Evolutionary conservation across 2,888 invertebrate genomes (phyloP).

Genomic region (Yponomeuta evonymella): DNA sequence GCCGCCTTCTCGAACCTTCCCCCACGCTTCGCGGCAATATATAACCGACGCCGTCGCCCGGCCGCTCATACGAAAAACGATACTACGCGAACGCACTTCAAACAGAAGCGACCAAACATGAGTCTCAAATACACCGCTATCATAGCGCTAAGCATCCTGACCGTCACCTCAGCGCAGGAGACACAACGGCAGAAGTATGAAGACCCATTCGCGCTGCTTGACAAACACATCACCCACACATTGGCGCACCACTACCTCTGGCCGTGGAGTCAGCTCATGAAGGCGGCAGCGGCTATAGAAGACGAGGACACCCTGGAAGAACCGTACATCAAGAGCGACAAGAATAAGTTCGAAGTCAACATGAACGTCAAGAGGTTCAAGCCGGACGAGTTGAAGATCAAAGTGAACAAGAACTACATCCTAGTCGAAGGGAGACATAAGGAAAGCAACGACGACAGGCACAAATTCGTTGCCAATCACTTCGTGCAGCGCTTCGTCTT

Average conservation of each 20-base stretch:
- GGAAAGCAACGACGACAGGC: constrained; percentile 38
- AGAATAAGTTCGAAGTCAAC: constrained; percentile 50
- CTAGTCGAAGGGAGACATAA: constrained; percentile 59
- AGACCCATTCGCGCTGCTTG: constrained; percentile 42
- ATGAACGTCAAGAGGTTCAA: constrained; percentile 55
- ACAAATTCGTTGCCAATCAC: constrained; percentile 53
- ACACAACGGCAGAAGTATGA: constrained; percentile 39
- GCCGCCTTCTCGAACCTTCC: constrained; percentile 62
- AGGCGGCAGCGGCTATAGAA: constrained; percentile 50
- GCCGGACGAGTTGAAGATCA: constrained; percentile 58
- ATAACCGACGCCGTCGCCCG: constrained; percentile 39
- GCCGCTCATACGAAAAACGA: constrained; percentile 31
- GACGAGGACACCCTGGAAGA: constrained; percentile 51
- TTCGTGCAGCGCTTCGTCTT: constrained; percentile 61
- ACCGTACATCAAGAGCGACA: constrained; percentile 54
- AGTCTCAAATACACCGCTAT: constrained; percentile 48
- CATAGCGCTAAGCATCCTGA: constrained; percentile 40
- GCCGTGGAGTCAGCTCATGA: constrained; percentile 64
- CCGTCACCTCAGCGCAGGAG: constrained; percentile 38
- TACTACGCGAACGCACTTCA: neutral
- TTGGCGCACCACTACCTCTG: constrained; percentile 58
- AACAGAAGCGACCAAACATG: constrained; percentile 24
- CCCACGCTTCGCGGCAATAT: constrained; percentile 52
- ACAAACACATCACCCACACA: constrained; percentile 54
- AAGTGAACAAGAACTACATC: constrained; percentile 60